Evolutionary conservation across 2,113 vertebrate genomes (phyloP).

Genomic region (Sinocyclocheilus rhinocerous): DNA sequence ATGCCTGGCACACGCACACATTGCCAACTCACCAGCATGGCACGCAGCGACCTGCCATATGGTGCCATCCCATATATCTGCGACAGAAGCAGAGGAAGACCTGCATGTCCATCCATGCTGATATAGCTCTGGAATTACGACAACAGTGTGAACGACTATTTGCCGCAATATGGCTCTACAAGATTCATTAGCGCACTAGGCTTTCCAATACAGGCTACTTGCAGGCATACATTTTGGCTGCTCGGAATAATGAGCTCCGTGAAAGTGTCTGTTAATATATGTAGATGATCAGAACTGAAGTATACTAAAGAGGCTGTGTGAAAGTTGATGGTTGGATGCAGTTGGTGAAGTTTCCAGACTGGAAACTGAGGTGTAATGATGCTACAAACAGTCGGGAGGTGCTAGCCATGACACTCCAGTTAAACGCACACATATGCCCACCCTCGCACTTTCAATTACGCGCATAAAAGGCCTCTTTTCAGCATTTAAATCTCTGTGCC

Average conservation of each 20-base stretch:
- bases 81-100: constrained; percentile 62
- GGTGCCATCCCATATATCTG: constrained; percentile 77
- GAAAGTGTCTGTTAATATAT: background rate
- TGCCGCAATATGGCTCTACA: background rate
- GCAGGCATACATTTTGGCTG: background rate
- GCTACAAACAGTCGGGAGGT: constrained; percentile 32
- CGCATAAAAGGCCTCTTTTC: constrained; percentile 12
- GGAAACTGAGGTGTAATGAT: constrained; percentile 20
- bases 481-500: constrained; percentile 18
- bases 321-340: background rate
- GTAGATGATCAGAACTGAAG: background rate
- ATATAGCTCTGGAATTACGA: constrained; percentile 43
- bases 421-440: constrained; percentile 24
- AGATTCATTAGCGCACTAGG: background rate
- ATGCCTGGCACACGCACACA: constrained; percentile 77
- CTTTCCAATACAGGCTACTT: background rate
- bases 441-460: constrained; percentile 13
- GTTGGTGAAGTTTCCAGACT: background rate
- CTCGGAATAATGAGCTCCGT: background rate
- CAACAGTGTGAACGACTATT: background rate
- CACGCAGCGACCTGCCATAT: constrained; percentile 82
- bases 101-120: constrained; percentile 55
- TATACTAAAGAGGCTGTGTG: background rate
- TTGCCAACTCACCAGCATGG: constrained; percentile 81
- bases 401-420: constrained; percentile 31